A percentile compares a stretch with the other conserved stretches of the same genome.
These are phyloP conservation scores for Euleptes europaea DNA, from an alignment of 2,113 vertebrate species.

Conservation along the genomic window DNA sequence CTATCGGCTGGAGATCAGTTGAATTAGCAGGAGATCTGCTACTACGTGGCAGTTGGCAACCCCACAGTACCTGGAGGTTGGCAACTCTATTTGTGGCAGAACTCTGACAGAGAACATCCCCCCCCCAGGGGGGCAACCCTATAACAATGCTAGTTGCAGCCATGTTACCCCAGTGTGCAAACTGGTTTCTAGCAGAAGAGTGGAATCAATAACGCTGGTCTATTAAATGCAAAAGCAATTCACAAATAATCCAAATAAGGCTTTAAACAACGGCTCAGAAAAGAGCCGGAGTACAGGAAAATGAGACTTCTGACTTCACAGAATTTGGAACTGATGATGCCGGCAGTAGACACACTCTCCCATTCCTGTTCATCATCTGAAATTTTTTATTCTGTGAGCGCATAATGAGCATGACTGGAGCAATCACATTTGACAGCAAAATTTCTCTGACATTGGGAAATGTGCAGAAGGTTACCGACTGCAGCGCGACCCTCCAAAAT, in stretches of 20 bases:
- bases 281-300: slow-evolving; percentile 18
- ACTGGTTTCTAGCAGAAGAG: too few relatives aligned
- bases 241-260: slow-evolving; percentile 32
- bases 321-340: slow-evolving; percentile 13
- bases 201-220: neutral
- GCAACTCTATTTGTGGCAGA: too few relatives aligned
- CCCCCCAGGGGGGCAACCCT: too few relatives aligned
- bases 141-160: too few relatives aligned
- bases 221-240: slow-evolving; percentile 9
- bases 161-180: neutral
- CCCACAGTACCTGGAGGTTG: too few relatives aligned
- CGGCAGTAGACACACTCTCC: neutral
- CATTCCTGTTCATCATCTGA: slow-evolving; percentile 2
- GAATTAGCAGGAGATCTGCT: too few relatives aligned
- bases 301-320: slow-evolving; percentile 26
- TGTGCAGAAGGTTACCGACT: slow-evolving; percentile 46
- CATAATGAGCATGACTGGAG: slow-evolving; percentile 50
- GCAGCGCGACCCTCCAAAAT: slow-evolving; percentile 25
- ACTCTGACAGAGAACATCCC: too few relatives aligned
- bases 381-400: slow-evolving; percentile 37
- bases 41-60: too few relatives aligned
- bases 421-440: slow-evolving; percentile 43
- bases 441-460: slow-evolving; percentile 48
- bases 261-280: neutral
- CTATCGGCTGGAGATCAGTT: too few relatives aligned